Evolutionary conservation across 1,140 invertebrate species (phyloP).

Genomic region (Camponotus floridanus): DNA sequence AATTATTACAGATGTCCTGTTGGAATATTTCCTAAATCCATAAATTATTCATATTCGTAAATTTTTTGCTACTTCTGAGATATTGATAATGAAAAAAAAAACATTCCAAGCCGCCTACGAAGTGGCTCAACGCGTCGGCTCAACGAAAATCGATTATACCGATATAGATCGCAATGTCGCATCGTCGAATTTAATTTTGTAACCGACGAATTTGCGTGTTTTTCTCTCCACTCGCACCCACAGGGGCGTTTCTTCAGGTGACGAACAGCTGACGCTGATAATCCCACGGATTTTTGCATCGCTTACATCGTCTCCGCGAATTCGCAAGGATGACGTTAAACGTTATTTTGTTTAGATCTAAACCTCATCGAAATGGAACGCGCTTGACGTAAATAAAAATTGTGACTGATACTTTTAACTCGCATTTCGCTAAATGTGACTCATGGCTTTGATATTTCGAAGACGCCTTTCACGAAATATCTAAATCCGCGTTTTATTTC

Average conservation of each 20-base stretch:
- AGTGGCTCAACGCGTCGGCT: background rate
- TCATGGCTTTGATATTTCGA: slow-evolving; percentile 25
- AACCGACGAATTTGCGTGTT: background rate
- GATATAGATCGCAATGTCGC: background rate
- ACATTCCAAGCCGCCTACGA: slow-evolving; percentile 6
- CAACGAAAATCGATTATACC: background rate
- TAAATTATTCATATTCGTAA: background rate
- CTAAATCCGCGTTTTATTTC: background rate
- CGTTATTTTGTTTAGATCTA: background rate
- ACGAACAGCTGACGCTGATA: slow-evolving; percentile 26
- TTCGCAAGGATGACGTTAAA: background rate
- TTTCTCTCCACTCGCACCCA: background rate
- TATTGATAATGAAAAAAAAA: background rate
- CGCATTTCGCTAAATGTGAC: slow-evolving; percentile 37
- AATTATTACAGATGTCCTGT: background rate
- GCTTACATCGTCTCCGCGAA: background rate
- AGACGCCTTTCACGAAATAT: background rate
- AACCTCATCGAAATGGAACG: slow-evolving; percentile 12
- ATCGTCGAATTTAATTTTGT: slow-evolving; percentile 13
- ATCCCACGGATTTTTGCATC: slow-evolving; percentile 2
- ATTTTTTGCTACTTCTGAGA: background rate
- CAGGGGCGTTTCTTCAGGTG: too few relatives aligned
- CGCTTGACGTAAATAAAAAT: slow-evolving; percentile 28
- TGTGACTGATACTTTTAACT: slow-evolving; percentile 22
- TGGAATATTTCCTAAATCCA: background rate